phyloP scores from a whole-genome alignment of 2,888 invertebrate species.

The Drosophila incognita region DNA sequence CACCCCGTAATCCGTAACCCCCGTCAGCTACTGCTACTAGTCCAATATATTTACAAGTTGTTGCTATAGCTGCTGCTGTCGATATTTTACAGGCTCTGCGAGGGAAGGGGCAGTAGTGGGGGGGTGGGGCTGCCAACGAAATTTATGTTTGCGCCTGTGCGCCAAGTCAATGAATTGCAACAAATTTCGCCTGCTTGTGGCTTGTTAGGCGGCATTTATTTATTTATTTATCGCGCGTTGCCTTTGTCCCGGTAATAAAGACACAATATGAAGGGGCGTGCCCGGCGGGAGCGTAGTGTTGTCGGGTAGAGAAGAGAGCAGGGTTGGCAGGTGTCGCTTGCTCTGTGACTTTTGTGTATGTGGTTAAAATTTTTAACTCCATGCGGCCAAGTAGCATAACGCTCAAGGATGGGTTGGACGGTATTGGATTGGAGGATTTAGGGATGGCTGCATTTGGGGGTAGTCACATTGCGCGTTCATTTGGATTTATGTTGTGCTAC shows the following conservation, averaged over 20 bases:
- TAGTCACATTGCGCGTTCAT: slow-evolving; percentile 60
- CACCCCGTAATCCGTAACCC: background rate
- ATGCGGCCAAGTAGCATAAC: slow-evolving; percentile 38
- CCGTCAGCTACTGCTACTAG: slow-evolving; percentile 1
- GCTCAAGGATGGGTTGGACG: background rate
- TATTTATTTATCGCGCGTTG: slow-evolving; percentile 77
- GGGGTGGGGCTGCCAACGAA: slow-evolving; percentile 29
- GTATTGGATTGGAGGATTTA: background rate
- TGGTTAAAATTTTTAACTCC: slow-evolving; percentile 78
- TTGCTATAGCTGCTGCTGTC: slow-evolving; percentile 61
- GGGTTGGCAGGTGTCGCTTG: slow-evolving; percentile 69
- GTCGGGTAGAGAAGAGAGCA: slow-evolving; percentile 1
- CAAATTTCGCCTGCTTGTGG: slow-evolving; percentile 78
- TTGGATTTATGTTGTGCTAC: slow-evolving; percentile 79
- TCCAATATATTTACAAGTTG: slow-evolving; percentile 39
- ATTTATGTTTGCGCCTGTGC: slow-evolving; percentile 79
- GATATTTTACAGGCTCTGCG: slow-evolving; percentile 68
- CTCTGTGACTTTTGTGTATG: slow-evolving; percentile 61
- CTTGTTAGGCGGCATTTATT: slow-evolving; percentile 79
- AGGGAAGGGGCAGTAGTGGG: background rate
- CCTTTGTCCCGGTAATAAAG: slow-evolving; percentile 74
- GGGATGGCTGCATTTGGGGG: background rate
- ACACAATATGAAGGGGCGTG: slow-evolving; percentile 50
- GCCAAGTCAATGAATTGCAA: slow-evolving; percentile 83
- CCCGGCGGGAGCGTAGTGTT: background rate